Evolutionary conservation across 2,888 invertebrate species (phyloP), one percentile per base, ranked within the genome.

Genomic region (Latrodectus hesperus): DNA sequence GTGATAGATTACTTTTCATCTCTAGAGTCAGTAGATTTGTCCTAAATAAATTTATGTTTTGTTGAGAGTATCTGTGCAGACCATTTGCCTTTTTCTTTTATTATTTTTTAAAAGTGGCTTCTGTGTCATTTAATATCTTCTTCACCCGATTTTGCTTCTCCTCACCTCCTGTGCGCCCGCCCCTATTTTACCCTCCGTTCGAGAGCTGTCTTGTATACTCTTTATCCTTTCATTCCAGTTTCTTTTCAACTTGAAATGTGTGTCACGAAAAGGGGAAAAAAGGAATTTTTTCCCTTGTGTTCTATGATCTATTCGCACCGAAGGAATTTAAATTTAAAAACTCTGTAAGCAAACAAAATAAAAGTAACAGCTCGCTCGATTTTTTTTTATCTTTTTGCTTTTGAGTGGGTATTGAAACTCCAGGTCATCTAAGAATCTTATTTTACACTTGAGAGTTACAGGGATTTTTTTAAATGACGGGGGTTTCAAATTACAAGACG

Each of bases 61-160:
- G 64, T 10, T 76, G 51, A 64, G 17, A 76, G 64, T 11, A 49
- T 11, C 49, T 3, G 65, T n/a, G n/a, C 11, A 72, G 22, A 1
- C 38, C 38, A 38, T 38, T 38, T 38, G 38, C 38, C 38, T 38
- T 38, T 38, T 38, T 38, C 6, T 38, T 38, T 38, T 3, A 1
- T 38, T 38, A 38, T 38, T 38, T 38, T 38, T 38, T 38, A 51
- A 72, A 80, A 60, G 22, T 49, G 14, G 26, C 49, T 51, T n/a
- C 51, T 16, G 70, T 73, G 70, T 71, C 64, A 70, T 70, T 83
- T 83, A 83, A 75, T 83, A 26, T 51, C 16, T 51, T 38, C 22
- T 53, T 74, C 60, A 38, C 68, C 12, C 64, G n/a, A 17, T 60
- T 83, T 70, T 76, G 51, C 76, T 74, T 71, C 64, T 16, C 9